phyloP scores from a whole-genome alignment of 2,113 vertebrate species.

The Delphinapterus leucas region DNA sequence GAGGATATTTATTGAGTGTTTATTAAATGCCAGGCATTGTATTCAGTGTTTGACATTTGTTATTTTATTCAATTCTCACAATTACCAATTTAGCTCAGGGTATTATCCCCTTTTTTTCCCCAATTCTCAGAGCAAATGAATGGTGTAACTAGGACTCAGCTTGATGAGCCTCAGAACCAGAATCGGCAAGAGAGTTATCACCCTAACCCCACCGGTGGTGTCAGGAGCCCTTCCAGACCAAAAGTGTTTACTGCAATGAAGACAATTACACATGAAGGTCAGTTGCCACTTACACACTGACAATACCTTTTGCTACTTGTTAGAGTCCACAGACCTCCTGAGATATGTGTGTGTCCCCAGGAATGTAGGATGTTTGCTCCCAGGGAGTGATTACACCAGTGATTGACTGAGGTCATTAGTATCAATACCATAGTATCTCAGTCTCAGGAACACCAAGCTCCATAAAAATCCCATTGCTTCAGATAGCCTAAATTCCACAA shows the following conservation, averaged over 20 bases:
- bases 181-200: neutral
- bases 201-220: neutral
- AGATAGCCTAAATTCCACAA: slow-evolving; percentile 24
- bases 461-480: neutral
- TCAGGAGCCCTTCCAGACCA: neutral
- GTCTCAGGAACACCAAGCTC: neutral
- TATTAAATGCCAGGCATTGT: neutral
- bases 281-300: neutral
- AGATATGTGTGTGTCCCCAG: neutral
- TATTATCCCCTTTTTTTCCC: neutral
- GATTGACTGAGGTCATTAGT: neutral
- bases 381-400: neutral
- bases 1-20: neutral
- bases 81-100: neutral
- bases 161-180: neutral
- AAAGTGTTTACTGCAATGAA: neutral
- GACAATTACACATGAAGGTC: neutral
- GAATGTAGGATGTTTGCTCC: neutral
- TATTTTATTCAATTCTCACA: slow-evolving; percentile 9
- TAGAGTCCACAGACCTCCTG: neutral
- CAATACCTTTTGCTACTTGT: neutral
- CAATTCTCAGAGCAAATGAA: neutral
- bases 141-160: neutral
- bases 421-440: neutral
- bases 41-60: neutral